Base-by-base conservation (phyloP, 1,140 invertebrate species). In the Arctopsyche grandis region DNA sequence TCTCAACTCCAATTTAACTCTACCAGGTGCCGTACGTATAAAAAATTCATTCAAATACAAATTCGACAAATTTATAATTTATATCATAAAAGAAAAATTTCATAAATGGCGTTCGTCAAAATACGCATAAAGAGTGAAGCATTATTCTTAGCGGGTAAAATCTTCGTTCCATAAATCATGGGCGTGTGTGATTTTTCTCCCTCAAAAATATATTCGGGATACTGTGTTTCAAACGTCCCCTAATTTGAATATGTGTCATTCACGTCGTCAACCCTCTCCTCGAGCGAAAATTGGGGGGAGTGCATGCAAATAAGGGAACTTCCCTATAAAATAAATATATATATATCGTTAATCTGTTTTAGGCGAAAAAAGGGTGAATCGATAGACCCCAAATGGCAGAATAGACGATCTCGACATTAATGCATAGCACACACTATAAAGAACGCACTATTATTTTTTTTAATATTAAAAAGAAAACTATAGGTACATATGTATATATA, bases 331-430 rank as follows among this genome's bases (percentile, higher is more conserved):
- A 76, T 76, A 76, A 74, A 66, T 76, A 24, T 38, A 22, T n/a
- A n/a, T 66, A 58, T 71, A 21, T 48, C 69, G 78, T 74, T 79
- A 79, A 79, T 79, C 78, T 63, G 63, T 79, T 79, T 79, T 79
- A 38, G 38, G 56, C 56, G 77, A 74, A 79, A 79, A 79, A 74
- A 74, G 78, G 78, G 78, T 69, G 60, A 48, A 75, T 38, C 43
- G 69, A 63, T 70, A 24, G 38, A 77, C 75, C 22, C 22, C 60
- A 9, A n/a, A 38, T n/a, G 71, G 71, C n/a, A 38, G 29, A 38
- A 38, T 38, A 38, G 69, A 16, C 24, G 22, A 66, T 66, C 29
- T 14, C 29, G 29, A 66, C 22, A 60, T 60, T 52, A n/a, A 10
- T 52, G 10, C 10, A 52, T 52, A 52, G 48, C 48, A 52, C 10